These are phyloP conservation scores for Caenorhabditis imperialis DNA, from an alignment of 2,888 invertebrate species.

Conservation along the genomic window DNA sequence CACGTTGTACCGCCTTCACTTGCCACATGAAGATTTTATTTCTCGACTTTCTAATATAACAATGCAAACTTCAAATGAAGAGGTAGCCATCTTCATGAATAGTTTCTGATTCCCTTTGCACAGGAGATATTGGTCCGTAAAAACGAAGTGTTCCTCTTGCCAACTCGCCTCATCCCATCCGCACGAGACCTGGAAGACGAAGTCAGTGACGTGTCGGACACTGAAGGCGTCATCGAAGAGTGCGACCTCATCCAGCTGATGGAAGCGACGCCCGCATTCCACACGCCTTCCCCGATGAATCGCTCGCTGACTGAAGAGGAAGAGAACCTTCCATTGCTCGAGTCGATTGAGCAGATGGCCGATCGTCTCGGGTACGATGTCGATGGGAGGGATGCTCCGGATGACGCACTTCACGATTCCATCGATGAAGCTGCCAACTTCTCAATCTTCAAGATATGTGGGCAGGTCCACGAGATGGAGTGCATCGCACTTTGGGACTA, in stretches of 20 bases:
- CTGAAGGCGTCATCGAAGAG: conserved; percentile 31
- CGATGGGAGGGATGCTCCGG: conserved; percentile 32
- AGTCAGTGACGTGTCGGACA: conserved; percentile 37
- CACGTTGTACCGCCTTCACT: not conserved
- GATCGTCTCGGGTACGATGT: conserved; percentile 34
- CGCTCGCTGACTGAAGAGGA: too few species aligned
- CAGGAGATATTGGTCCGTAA: conserved; percentile 18
- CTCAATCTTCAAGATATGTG: conserved; percentile 27
- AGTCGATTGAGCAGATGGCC: conserved; percentile 3
- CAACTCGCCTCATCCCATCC: conserved; percentile 23
- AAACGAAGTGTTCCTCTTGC: conserved; percentile 39
- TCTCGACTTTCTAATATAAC: too few species aligned
- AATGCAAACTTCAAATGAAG: too few species aligned
- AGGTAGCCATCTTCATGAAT: too few species aligned
- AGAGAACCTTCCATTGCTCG: not conserved
- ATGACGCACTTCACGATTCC: conserved; percentile 19
- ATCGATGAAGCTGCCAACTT: conserved; percentile 39
- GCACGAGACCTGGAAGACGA: conserved; percentile 36
- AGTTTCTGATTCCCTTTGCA: not conserved
- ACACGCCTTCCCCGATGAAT: not conserved
- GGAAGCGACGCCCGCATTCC: not conserved
- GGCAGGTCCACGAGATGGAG: conserved; percentile 43
- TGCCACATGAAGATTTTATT: conserved; percentile 3
- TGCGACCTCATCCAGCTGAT: conserved; percentile 7
- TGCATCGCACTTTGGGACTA: conserved; percentile 63